These are phyloP conservation scores for Schizotus pectinicornis DNA, from an alignment of 2,888 invertebrate species.

Conservation along the genomic window DNA sequence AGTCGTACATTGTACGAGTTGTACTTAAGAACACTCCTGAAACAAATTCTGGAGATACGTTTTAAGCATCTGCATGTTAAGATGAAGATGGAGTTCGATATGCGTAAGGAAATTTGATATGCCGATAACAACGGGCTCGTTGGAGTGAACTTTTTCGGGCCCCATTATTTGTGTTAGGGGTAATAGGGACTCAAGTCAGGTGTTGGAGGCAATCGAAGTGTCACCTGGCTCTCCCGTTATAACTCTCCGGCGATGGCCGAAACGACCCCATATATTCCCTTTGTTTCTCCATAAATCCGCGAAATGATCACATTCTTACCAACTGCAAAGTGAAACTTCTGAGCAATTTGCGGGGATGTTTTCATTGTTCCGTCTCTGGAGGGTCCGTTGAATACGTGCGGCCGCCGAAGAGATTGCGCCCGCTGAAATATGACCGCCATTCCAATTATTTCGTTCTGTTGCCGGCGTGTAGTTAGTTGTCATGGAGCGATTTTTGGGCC, in stretches of 20 bases:
- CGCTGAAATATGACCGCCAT: no score
- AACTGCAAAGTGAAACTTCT: conserved; percentile 53
- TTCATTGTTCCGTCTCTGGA: conserved; percentile 36
- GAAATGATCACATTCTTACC: conserved; percentile 53
- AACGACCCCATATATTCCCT: conserved; percentile 52
- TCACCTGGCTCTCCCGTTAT: conserved; percentile 49
- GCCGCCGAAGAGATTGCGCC: background rate
- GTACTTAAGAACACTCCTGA: no score
- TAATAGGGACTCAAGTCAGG: conserved; percentile 52
- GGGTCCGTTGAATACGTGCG: conserved; percentile 15
- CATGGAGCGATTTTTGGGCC: no score
- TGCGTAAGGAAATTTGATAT: no score
- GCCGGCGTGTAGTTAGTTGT: no score
- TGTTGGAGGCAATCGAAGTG: conserved; percentile 51
- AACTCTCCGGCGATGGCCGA: conserved; percentile 43
- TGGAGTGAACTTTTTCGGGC: no score
- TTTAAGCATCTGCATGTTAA: no score
- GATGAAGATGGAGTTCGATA: no score
- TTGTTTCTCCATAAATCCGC: conserved; percentile 52
- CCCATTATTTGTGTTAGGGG: background rate
- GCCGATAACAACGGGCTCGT: no score
- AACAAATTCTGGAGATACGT: no score
- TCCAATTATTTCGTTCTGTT: no score
- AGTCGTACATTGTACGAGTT: no score
- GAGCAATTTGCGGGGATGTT: conserved; percentile 52